Percentiles rank a stretch among this genome's conserved stretches.
These are phyloP conservation scores for Delichon dasypus DNA, from an alignment of 2,797 vertebrate species.

Conservation along the genomic window DNA sequence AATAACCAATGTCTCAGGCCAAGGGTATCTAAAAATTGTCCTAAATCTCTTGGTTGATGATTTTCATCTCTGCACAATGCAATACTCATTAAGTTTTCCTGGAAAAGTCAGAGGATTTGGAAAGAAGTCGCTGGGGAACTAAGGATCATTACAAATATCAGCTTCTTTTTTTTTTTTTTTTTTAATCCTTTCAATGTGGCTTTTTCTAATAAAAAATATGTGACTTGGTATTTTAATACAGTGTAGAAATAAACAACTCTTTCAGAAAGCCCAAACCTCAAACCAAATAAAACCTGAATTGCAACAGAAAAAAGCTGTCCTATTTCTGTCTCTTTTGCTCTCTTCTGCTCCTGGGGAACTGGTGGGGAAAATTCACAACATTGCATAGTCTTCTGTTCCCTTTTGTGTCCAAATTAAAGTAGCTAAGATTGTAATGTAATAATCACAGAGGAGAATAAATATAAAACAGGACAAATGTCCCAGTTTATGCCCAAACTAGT, in stretches of 20 bases:
- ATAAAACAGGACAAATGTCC: neutral
- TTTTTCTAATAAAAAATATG: neutral
- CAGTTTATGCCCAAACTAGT: neutral
- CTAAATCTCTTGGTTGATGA: neutral
- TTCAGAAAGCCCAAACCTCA: neutral
- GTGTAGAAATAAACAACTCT: neutral
- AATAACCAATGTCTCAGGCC: neutral
- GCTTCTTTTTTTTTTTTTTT: neutral
- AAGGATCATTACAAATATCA: neutral
- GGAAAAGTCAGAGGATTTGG: neutral
- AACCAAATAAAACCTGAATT: neutral
- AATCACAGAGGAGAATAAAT: neutral
- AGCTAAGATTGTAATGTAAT: neutral
- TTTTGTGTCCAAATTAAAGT: neutral
- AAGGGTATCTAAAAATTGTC: neutral
- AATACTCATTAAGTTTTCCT: neutral
- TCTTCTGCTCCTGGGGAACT: neutral
- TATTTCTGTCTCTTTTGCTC: neutral
- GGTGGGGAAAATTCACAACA: neutral
- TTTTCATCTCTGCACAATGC: neutral
- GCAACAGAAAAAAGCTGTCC: neutral
- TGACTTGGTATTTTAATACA: neutral
- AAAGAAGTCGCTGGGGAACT: neutral
- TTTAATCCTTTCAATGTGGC: neutral
- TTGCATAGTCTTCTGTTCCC: neutral